Evolutionary conservation across 1,140 invertebrate species (phyloP), one percentile per base, ranked within the genome.

Genomic region (Drosophila bocki): DNA sequence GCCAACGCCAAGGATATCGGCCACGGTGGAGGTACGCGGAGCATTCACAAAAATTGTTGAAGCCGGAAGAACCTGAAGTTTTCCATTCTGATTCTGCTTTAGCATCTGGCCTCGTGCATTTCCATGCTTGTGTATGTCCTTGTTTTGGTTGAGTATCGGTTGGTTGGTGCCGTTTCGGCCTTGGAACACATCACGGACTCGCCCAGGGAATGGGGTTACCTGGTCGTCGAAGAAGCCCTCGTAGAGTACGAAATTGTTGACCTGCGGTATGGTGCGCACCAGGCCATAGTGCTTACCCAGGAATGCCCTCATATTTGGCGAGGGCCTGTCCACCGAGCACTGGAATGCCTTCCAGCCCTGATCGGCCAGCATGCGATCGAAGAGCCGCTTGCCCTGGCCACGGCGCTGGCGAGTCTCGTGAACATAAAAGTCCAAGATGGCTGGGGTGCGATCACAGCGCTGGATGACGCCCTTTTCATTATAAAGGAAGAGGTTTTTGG

Each of bases 251-350:
- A 97, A 98, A 92, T 98, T 97, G 91, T 98, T 98, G 70, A 96
- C 95, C 92, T 98, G 97, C n/a, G 95, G 95, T 71, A 97, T 95
- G n/a, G 95, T 94, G 53, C 94, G 93, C 15, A 92, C 92, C 9
- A 98, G 93, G 4, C 57, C 93, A 86, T 98, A 98, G 93, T 98
- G 96, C 91, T 97, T 98, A 7, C 93, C 93, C 1, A 99, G 93
- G 92, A 99, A 99, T 15, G 94, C 94, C 15, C 97, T 93, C 83
- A 98, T 96, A 91, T 98, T 98, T 11, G 95, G 94, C 0, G 97
- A 98, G 0, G 98, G 98, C 42, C 97, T 94, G 92, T 99, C 98
- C 65, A 99, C 96, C 1, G 98, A 97, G 60, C 98, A 93, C 91
- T 97, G 95, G 1, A 94, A 91, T 0, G 96, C 95, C 35, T 91